Evolutionary conservation across 2,888 invertebrate genomes (phyloP), one percentile per base, ranked within the genome.

Genomic region (Timema podura): DNA sequence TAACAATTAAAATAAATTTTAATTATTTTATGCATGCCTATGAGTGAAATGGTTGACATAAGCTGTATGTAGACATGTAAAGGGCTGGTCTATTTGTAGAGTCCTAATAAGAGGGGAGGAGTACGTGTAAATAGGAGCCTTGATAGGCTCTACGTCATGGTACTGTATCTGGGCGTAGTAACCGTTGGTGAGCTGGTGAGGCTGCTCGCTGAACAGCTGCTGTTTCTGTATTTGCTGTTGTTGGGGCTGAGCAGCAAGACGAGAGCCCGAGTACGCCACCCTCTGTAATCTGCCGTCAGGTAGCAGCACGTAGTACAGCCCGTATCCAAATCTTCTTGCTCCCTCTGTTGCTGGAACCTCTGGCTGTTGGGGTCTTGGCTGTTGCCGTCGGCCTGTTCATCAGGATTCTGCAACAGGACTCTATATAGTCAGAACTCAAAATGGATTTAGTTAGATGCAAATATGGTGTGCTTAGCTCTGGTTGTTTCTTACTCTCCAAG

Each of bases 201-300:
- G 64, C 65, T 5, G 65, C 64, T 6, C 51, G 45, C 2, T 30
- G 30, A 11, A 44, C 44, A 59, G 59, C 69, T 71, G 69, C 30
- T 30, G 30, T 30, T 30, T 1, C 30, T 30, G 30, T 30, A 1
- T 30, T 30, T 30, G 30, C 30, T 30, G 30, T 30, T 30, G 30
- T 46, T 64, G 64, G 49, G 45, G 64, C 46, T n/a, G 57, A 13
- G 30, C n/a, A 44, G 57, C 48, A 59, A 66, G 46, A 45, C 69
- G 59, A 67, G 72, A 66, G 15, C 74, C 72, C 1, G 73, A 67
- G 70, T 76, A 76, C 15, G 73, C 67, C 15, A 76, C 76, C 46
- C 74, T 72, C 69, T 76, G 76, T 44, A 76, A 73, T 64, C 74
- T 73, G 13, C 76, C 76, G 69, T 76, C 76, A n/a, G 76, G 75